These are phyloP conservation scores for Balearica regulorum DNA, from an alignment of 2,797 vertebrate genomes.

Conservation along the genomic window DNA sequence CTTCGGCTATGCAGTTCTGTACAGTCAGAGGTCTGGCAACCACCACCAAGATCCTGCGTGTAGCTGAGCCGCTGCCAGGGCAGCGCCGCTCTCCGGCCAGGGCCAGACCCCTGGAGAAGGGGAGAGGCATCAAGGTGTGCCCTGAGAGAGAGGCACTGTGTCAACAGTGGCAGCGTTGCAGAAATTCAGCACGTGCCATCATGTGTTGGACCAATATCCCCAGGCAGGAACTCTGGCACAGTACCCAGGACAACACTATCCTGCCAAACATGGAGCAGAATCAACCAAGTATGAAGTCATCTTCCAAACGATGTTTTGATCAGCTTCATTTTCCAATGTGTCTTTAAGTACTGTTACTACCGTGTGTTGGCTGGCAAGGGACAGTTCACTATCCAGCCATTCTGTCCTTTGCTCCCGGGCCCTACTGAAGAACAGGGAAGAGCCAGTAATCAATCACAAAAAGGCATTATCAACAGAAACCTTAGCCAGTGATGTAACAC, in stretches of 20 bases:
- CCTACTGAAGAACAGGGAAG: not conserved
- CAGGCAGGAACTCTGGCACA: not conserved
- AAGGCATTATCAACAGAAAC: not conserved
- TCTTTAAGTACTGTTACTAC: not conserved
- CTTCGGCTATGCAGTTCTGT: not conserved
- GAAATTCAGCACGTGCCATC: not conserved
- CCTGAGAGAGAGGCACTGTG: not conserved
- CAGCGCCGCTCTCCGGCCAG: not conserved
- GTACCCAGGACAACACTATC: not conserved
- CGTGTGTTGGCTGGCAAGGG: not conserved
- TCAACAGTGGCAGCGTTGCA: not conserved
- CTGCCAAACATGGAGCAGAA: not conserved
- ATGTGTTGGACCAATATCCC: not conserved
- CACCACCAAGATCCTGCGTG: not conserved
- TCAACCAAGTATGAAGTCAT: not conserved
- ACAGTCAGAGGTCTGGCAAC: not conserved
- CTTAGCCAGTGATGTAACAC: rapidly evolving
- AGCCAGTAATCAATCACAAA: not conserved
- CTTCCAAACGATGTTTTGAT: not conserved
- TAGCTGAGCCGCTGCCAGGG: not conserved
- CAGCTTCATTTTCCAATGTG: not conserved
- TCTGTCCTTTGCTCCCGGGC: not conserved
- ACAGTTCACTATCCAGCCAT: not conserved
- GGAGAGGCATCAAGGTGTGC: not conserved
- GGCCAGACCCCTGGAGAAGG: not conserved